phyloP scores from a whole-genome alignment of 2,797 vertebrate species.

The Rhinella marina region DNA sequence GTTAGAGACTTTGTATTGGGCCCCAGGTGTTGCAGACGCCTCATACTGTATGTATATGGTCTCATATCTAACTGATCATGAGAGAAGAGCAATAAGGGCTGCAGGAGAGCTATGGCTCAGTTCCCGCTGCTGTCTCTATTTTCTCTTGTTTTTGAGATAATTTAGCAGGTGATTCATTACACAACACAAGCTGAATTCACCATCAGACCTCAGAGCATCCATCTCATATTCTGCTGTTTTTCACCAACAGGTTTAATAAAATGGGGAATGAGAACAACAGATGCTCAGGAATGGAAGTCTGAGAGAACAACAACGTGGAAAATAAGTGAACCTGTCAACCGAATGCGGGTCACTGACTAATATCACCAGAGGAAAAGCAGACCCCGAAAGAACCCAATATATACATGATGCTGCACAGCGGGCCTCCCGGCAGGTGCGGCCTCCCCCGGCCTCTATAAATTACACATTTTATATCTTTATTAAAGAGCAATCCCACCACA shows the following conservation, averaged over 20 bases:
- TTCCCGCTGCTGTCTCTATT: background rate
- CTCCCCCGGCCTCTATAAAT: slow-evolving; percentile 1
- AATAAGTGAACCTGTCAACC: slow-evolving; percentile 20
- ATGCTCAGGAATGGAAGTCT: slow-evolving; percentile 1
- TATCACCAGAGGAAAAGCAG: slow-evolving; percentile 40
- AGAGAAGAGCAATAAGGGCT: background rate
- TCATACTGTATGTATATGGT: background rate
- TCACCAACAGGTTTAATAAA: slow-evolving; percentile 36
- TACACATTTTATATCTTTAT: slow-evolving; percentile 21
- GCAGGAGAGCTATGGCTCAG: background rate
- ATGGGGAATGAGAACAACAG: slow-evolving; percentile 42
- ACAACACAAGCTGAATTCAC: background rate
- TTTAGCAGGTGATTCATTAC: slow-evolving; percentile 34
- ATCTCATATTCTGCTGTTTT: slow-evolving; percentile 21
- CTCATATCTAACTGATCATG: background rate
- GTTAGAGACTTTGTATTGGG: background rate
- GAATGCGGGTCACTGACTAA: slow-evolving; percentile 8
- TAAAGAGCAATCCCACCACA: background rate
- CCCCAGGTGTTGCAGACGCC: background rate
- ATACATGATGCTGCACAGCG: background rate
- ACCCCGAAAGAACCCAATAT: background rate
- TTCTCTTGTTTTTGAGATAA: background rate
- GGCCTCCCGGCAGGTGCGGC: background rate
- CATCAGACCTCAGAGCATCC: background rate
- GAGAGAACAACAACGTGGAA: slow-evolving; percentile 27